Conservation (phyloP, 2,888 invertebrate genomes). For the Trypoxylon attenuatum region DNA sequence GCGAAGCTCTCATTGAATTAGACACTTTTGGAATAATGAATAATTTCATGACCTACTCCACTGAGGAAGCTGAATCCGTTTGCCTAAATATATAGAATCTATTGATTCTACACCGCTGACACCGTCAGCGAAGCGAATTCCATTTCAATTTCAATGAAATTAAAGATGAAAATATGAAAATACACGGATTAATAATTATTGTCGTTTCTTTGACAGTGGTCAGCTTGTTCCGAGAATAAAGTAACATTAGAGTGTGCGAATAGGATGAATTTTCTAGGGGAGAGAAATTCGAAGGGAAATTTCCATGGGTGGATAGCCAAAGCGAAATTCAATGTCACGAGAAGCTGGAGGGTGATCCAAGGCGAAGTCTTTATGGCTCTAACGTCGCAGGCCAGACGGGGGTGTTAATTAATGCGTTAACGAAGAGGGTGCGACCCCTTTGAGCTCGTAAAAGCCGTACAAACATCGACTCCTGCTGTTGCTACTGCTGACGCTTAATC, state of each 20-base stretch:
- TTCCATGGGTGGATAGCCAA: neutral
- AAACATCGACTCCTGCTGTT: constrained; percentile 28
- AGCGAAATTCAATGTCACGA: constrained; percentile 22
- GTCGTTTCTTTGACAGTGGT: too few species aligned
- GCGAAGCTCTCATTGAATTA: too few species aligned
- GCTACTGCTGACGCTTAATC: constrained; percentile 16
- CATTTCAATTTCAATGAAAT: neutral
- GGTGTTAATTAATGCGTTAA: constrained; percentile 55
- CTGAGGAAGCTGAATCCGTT: too few species aligned
- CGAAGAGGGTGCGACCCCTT: constrained; percentile 40
- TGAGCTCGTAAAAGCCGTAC: constrained; percentile 28
- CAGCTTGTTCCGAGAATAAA: too few species aligned
- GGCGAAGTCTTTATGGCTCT: constrained; percentile 40
- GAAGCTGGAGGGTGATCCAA: neutral
- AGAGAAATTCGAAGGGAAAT: neutral
- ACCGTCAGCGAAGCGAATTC: neutral
- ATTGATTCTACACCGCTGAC: constrained; percentile 2
- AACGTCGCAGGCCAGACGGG: constrained; percentile 17
- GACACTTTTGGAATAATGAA: too few species aligned
- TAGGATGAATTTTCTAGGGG: neutral
- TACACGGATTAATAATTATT: too few species aligned
- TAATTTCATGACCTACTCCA: too few species aligned
- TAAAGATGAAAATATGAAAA: neutral
- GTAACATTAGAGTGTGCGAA: neutral
- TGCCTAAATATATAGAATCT: too few species aligned